Percentiles rank a stretch among this genome's conserved stretches.
Conservation (phyloP, 1,140 invertebrate genomes). For the Homarus americanus region DNA sequence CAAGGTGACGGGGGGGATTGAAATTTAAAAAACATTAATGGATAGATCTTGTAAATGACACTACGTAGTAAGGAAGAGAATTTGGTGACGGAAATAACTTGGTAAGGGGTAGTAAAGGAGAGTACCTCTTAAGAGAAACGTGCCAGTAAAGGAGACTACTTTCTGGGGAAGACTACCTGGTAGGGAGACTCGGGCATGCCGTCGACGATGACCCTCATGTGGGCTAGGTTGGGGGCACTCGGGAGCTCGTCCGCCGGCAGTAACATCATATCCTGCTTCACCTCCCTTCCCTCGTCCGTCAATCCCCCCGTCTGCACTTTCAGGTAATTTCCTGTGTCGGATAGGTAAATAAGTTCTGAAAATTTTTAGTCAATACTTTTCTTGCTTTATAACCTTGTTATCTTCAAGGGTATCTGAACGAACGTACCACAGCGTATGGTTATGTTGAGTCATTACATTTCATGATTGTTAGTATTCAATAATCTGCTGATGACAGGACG, state of each 20-base stretch:
- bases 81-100: too few relatives aligned
- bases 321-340: constrained; percentile 54
- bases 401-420: too few relatives aligned
- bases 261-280: constrained; percentile 9
- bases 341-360: too few relatives aligned
- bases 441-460: too few relatives aligned
- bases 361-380: too few relatives aligned
- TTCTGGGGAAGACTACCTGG: constrained; percentile 10
- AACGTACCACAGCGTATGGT: too few relatives aligned
- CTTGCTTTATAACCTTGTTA: too few relatives aligned
- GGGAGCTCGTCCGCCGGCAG: background rate
- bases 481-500: too few relatives aligned
- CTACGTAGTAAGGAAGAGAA: background rate
- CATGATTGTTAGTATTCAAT: too few relatives aligned
- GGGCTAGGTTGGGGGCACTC: constrained; percentile 7
- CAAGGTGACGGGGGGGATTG: too few relatives aligned
- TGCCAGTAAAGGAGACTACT: background rate
- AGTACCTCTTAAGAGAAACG: background rate
- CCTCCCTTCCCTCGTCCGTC: constrained; percentile 32
- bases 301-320: constrained; percentile 30
- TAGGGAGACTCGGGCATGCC: constrained; percentile 51
- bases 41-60: too few relatives aligned
- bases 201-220: constrained; percentile 37
- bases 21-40: too few relatives aligned
- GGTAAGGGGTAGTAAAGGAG: background rate